Conservation (phyloP, 2,888 invertebrate species). For the Hirtodrosophila cameraria region DNA sequence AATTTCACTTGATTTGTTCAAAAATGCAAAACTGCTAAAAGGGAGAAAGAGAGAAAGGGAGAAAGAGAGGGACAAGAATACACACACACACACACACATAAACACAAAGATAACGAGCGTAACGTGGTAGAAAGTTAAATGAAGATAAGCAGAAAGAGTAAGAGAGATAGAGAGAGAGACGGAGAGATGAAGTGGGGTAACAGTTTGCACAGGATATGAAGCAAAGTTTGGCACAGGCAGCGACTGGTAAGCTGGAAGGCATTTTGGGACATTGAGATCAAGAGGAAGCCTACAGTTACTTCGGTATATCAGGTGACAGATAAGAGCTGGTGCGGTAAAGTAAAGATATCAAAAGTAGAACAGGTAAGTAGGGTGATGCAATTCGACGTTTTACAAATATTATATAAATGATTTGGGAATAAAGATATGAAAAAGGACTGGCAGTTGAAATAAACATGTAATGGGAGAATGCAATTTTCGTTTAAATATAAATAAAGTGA, state of each 20-base stretch:
- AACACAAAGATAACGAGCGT: conserved; percentile 56
- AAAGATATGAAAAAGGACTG: not conserved
- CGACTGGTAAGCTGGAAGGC: conserved; percentile 34
- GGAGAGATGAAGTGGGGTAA: conserved; percentile 12
- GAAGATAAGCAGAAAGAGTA: conserved; percentile 56
- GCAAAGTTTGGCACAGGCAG: conserved; percentile 30
- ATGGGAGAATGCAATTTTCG: too few species aligned
- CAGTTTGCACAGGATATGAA: conserved; percentile 56
- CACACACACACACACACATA: conserved; percentile 15
- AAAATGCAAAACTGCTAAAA: conserved; percentile 64
- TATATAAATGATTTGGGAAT: not conserved
- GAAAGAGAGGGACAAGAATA: conserved; percentile 19
- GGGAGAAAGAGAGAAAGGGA: conserved; percentile 22
- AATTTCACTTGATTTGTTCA: conserved; percentile 80
- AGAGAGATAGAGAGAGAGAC: not conserved
- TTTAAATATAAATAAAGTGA: too few species aligned
- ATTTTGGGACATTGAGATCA: conserved; percentile 35
- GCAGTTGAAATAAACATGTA: too few species aligned
- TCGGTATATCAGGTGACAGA: conserved; percentile 48
- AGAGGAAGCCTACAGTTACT: conserved; percentile 55
- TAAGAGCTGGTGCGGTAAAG: conserved; percentile 2
- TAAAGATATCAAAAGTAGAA: conserved; percentile 2
- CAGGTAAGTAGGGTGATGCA: conserved; percentile 31
- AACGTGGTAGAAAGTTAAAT: conserved; percentile 65
- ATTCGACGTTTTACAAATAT: not conserved